Base-by-base conservation (phyloP, 2,113 vertebrate genomes). In the Indri indri region DNA sequence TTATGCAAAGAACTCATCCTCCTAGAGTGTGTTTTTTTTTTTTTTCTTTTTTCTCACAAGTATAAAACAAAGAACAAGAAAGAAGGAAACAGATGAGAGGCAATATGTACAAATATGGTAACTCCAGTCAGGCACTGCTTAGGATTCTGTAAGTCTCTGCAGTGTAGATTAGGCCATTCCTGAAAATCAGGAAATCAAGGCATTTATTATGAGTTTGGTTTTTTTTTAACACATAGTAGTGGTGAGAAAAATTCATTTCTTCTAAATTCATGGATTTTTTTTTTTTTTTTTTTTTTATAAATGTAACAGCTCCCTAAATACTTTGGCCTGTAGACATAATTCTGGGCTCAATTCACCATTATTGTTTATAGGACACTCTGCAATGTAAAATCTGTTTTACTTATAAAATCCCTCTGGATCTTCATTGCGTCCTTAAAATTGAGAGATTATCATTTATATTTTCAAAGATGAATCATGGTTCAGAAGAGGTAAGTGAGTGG, bases 131-230 rank as follows among this genome's bases (percentile, higher is more conserved):
- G 14, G 1, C 25, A 45, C 6, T 42, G 27, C 0, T 80, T 47
- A 74, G 17, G 17, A 82, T 66, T 79, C 73, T 74, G 6, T 45
- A 34, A 17, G 16, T 90, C 3, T 90, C 2, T 18, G 37, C 12
- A 70, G 8, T 90, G 9, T 17, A 68, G 17, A 88, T 30, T 54
- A 90, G 17, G 34, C 27, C 61, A 42, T 87, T 91, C 47, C n/a
- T 70, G 9, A 95, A 93, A 94, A 95, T 91, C 32, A 79, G 9
- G 94, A 93, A 94, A 95, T 91, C 32, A 79, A 82, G 34, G 27
- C n/a, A 7, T 8, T 68, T 12, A 34, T 61, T 74, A 42, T 90
- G n/a, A 76, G 20, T 1, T 18, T 54, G 18, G 68, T 66, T 34
- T n/a, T 59, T 50, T 42, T 59, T 11, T 5, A 37, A 45, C 25